phyloP scores from a whole-genome alignment of 2,113 vertebrate genomes.

The Myrmecophaga tridactyla region DNA sequence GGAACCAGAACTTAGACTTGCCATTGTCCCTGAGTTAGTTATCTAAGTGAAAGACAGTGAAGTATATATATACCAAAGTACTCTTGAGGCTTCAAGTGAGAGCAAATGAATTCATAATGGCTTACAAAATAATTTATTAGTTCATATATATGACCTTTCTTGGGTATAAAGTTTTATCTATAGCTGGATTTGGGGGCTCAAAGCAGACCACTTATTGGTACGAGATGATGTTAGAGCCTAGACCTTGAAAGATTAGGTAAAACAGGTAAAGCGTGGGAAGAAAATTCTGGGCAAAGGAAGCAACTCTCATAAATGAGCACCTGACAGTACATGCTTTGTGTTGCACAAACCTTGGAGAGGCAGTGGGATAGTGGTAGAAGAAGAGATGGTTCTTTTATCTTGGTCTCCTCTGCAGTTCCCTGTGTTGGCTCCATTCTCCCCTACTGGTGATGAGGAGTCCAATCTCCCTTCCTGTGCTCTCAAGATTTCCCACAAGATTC shows the following conservation, averaged over 20 bases:
- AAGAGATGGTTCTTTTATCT: fast-evolving
- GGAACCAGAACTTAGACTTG: not conserved
- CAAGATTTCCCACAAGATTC: not conserved
- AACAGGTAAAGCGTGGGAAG: no score
- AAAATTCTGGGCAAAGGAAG: no score
- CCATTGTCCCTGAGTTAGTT: not conserved
- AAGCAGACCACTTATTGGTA: no score
- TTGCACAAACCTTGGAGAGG: not conserved
- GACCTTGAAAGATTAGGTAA: no score
- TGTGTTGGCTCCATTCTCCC: not conserved
- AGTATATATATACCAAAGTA: not conserved
- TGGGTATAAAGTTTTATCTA: not conserved
- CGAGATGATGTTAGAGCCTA: no score
- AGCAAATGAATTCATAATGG: not conserved
- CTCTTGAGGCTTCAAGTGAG: not conserved
- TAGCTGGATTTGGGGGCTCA: not conserved
- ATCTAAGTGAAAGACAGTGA: not conserved
- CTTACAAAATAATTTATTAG: not conserved
- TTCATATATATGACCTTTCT: not conserved
- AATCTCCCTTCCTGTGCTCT: not conserved
- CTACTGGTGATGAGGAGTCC: not conserved
- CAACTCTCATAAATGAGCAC: no score
- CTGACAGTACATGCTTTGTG: not conserved
- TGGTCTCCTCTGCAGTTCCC: not conserved
- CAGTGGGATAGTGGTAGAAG: not conserved